Conservation (phyloP, 2,797 vertebrate species). For the Leuciscus waleckii region DNA sequence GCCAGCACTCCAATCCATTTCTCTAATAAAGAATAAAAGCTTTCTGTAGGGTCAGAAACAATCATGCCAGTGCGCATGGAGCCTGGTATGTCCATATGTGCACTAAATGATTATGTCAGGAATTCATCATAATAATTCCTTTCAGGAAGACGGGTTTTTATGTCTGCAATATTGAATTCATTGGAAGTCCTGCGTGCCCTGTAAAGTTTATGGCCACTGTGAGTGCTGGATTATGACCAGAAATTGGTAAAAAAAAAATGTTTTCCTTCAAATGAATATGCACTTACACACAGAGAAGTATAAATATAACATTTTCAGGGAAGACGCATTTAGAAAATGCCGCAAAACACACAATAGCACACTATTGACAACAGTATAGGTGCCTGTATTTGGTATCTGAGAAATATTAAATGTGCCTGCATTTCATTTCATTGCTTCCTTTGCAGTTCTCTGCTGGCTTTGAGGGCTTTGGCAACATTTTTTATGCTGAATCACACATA, state of each 20-base stretch:
- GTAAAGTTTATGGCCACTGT: not conserved
- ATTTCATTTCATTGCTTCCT: slow-evolving; percentile 18
- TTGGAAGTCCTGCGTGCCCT: not conserved
- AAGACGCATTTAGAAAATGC: not conserved
- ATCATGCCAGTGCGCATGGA: not conserved
- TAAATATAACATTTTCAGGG: not conserved
- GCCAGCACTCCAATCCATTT: not conserved
- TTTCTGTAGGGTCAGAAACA: slow-evolving; percentile 33
- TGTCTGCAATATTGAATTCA: slow-evolving; percentile 8
- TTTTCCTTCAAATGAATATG: not conserved
- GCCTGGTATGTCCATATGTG: slow-evolving; percentile 23
- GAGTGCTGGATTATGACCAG: slow-evolving; percentile 16
- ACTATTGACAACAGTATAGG: not conserved
- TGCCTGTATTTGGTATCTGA: not conserved
- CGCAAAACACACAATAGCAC: not conserved
- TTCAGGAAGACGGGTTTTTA: slow-evolving; percentile 29
- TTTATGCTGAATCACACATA: not conserved
- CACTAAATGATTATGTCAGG: slow-evolving; percentile 35
- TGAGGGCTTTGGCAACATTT: slow-evolving; percentile 4
- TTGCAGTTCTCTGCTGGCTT: not conserved
- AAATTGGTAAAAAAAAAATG: not conserved
- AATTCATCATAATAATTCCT: slow-evolving; percentile 31
- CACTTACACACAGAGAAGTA: not conserved
- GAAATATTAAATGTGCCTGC: slow-evolving; percentile 5
- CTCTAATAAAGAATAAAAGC: slow-evolving; percentile 33